These are phyloP conservation scores for Steatornis caripensis DNA, from an alignment of 2,113 vertebrate species.

Conservation along the genomic window DNA sequence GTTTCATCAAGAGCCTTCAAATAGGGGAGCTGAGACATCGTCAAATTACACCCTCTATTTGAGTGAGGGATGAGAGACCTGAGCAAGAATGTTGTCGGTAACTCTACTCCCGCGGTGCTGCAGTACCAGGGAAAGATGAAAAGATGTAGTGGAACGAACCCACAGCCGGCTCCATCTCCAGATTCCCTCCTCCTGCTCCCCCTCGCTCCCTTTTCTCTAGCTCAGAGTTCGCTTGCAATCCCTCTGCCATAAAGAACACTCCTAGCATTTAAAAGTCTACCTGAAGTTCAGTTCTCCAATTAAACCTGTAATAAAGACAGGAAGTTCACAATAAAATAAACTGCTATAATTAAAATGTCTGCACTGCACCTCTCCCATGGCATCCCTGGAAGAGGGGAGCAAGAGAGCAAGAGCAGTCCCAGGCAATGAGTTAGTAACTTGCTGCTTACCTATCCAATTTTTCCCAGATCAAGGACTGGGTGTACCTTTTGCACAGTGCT, in stretches of 20 bases:
- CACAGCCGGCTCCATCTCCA: background rate
- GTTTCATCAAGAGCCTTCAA: constrained; percentile 33
- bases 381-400: background rate
- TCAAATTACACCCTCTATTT: constrained; percentile 67
- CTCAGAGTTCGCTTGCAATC: background rate
- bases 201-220: background rate
- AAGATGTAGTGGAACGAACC: constrained; percentile 34
- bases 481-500: background rate
- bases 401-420: background rate
- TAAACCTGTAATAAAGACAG: background rate
- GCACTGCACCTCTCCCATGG: background rate
- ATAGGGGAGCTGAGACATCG: constrained; percentile 29
- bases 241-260: background rate
- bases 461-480: background rate
- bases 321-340: background rate
- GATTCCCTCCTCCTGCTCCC: background rate
- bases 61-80: constrained; percentile 61
- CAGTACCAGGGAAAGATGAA: constrained; percentile 26
- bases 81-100: constrained; percentile 51
- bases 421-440: background rate
- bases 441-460: background rate
- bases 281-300: background rate
- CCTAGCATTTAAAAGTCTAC: background rate
- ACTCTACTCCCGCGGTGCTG: background rate
- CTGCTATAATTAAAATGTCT: background rate